Conservation (phyloP, 2,113 vertebrate species). For the Apteryx owenii region DNA sequence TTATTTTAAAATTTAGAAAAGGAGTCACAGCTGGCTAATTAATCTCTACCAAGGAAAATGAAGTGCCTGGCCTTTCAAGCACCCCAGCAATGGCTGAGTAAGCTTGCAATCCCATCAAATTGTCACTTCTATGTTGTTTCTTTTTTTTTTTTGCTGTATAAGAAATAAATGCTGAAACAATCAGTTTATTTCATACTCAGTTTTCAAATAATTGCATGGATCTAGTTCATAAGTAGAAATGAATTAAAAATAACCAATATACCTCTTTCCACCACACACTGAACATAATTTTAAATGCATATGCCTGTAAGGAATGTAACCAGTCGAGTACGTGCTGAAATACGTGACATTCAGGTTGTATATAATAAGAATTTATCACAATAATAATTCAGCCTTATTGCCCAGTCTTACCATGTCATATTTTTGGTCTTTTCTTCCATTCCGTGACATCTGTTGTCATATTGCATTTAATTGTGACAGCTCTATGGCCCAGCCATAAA, state of each 20-base stretch:
- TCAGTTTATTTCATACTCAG: not conserved
- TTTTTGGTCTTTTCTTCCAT: not conserved
- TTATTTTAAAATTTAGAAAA: conserved; percentile 73
- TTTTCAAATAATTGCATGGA: conserved; percentile 12
- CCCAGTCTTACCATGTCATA: not conserved
- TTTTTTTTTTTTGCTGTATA: not conserved
- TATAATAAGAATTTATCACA: not conserved
- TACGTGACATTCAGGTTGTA: not conserved
- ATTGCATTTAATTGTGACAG: not conserved
- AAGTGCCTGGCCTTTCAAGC: conserved; percentile 69
- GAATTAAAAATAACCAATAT: not conserved
- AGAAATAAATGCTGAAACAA: not conserved
- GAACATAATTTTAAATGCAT: not conserved
- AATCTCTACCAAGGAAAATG: conserved; percentile 69
- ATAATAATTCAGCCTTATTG: not conserved
- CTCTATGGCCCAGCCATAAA: not conserved
- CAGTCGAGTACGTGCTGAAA: not conserved
- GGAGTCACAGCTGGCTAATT: conserved; percentile 77
- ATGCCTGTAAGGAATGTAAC: not conserved
- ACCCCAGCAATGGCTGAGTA: not conserved
- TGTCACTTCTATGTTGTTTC: not conserved
- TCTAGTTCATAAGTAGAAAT: not conserved
- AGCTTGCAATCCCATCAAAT: conserved; percentile 32
- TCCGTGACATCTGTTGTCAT: not conserved
- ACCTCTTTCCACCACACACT: not conserved